Conservation (phyloP, 2,797 vertebrate species). For the Astyanax mexicanus region DNA sequence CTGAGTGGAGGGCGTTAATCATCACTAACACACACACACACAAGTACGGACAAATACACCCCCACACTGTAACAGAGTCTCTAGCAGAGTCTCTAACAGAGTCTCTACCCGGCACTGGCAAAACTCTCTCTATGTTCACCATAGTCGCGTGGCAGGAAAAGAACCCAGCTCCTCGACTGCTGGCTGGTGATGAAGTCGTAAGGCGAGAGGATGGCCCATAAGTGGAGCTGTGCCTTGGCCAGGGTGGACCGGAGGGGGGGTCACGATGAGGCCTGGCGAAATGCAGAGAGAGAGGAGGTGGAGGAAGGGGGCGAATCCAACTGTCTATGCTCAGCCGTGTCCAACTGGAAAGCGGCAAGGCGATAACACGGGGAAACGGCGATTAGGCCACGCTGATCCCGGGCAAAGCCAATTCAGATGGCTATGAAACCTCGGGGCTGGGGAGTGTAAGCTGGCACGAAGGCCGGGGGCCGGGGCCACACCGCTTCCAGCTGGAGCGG, state of each 20-base stretch:
- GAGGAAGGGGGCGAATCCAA: conserved; percentile 64
- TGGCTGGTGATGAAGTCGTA: conserved; percentile 29
- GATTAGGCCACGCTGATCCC: conserved; percentile 76
- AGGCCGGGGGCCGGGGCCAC: conserved; percentile 74
- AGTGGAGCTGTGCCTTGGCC: conserved; percentile 47
- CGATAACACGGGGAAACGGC: conserved; percentile 75
- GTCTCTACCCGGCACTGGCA: conserved; percentile 17
- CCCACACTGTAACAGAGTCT: conserved; percentile 59
- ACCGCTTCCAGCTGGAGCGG: conserved; percentile 82
- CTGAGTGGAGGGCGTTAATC: conserved; percentile 69
- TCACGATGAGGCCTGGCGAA: conserved; percentile 73
- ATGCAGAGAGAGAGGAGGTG: conserved; percentile 71
- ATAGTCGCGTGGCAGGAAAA: conserved; percentile 12
- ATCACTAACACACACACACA: conserved; percentile 70
- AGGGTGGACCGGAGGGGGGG: conserved; percentile 57
- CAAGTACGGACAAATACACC: conserved; percentile 49
- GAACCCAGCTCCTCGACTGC: not conserved
- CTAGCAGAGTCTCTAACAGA: conserved; percentile 58
- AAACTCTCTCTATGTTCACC: conserved; percentile 12
- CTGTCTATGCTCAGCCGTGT: conserved; percentile 72
- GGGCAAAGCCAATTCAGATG: conserved; percentile 80
- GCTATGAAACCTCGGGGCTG: conserved; percentile 74
- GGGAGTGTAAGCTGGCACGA: conserved; percentile 76
- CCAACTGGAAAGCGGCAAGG: conserved; percentile 80
- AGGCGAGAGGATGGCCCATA: conserved; percentile 30